Base-by-base conservation (phyloP, 2,888 invertebrate genomes). In the Dryobota labecula region DNA sequence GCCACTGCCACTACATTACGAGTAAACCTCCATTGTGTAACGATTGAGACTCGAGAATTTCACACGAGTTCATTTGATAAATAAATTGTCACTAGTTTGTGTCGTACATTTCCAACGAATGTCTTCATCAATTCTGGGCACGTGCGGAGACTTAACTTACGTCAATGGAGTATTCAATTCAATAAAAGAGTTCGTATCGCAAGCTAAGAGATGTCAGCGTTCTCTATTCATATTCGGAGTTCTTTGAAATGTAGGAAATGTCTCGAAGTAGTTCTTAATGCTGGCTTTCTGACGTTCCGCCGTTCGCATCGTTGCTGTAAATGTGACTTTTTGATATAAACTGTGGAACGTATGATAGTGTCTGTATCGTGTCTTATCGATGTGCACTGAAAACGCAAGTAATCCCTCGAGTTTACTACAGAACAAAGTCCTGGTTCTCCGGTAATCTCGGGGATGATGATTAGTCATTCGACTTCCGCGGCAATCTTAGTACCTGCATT, bases 111-210 rank as follows among this genome's bases (percentile, higher is more conserved):
- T 64, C 45, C 20, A 64, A 43, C 20, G 61, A 45, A 54, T 56
- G 60, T 33, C 47, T 64, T 64, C 45, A 62, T 77, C 30, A 69
- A 91, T 82, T 86, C 90, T 18, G 69, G 66, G 75, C 91, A 90
- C 91, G 91, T 87, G 69, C 67, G 43, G 56, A 73, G 77, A 74
- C 77, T 81, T 71, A 62, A 82, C 85, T 85, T 89, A 78, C 89
- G 88, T 90, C 90, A 90, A 84, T 84, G 69, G 81, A 83, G 72
- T 79, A 71, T 57, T 75, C 71, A 70, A 84, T 80, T 72, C 70
- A 68, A 82, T 79, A 72, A 66, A 80, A 80, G 75, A 68, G 73
- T 63, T 58, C 33, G 51, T 45, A 43, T 73, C 13, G 45, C 38
- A 38, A 72, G 49, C 51, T 24, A 41, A 43, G 20, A 43, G 41